These are phyloP conservation scores for Iguana delicatissima DNA, from an alignment of 2,797 vertebrate species.

Conservation along the genomic window DNA sequence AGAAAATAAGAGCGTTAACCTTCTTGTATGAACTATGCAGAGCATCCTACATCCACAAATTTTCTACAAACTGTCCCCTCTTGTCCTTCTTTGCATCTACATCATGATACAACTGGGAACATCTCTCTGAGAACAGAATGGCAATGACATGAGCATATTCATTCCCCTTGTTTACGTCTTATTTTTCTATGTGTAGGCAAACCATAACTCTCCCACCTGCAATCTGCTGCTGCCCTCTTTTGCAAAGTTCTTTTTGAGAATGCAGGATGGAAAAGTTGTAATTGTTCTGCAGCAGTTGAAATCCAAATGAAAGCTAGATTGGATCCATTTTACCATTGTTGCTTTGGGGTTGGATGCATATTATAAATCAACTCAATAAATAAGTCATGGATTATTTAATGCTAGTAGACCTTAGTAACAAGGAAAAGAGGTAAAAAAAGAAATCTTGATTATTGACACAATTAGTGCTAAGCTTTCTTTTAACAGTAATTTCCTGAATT, in stretches of 20 bases:
- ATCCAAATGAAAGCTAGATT: slow-evolving; percentile 12
- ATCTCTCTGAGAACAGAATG: not conserved
- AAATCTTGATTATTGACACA: not conserved
- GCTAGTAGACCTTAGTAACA: not conserved
- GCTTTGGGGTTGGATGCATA: not conserved
- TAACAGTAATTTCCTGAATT: slow-evolving; percentile 15
- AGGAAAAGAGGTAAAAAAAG: not conserved
- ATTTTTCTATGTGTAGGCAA: slow-evolving; percentile 5
- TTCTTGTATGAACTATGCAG: not conserved
- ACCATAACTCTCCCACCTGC: not conserved
- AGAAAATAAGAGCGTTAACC: not conserved
- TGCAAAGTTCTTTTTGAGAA: slow-evolving; percentile 10
- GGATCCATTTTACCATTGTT: slow-evolving; percentile 20
- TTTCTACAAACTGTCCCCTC: not conserved
- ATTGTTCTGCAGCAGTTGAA: slow-evolving; percentile 3
- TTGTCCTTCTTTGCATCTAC: not conserved
- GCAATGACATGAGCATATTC: not conserved
- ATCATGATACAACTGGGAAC: not conserved
- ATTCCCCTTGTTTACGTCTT: slow-evolving; percentile 4
- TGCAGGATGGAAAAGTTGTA: not conserved
- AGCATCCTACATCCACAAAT: not conserved
- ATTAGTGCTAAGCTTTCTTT: slow-evolving; percentile 17
- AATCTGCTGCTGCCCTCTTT: slow-evolving; percentile 18
- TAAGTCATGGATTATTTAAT: slow-evolving; percentile 6
- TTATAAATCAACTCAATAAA: slow-evolving; percentile 9